Evolutionary conservation across 2,888 invertebrate genomes (phyloP).

Genomic region (Brachylomia viminalis): DNA sequence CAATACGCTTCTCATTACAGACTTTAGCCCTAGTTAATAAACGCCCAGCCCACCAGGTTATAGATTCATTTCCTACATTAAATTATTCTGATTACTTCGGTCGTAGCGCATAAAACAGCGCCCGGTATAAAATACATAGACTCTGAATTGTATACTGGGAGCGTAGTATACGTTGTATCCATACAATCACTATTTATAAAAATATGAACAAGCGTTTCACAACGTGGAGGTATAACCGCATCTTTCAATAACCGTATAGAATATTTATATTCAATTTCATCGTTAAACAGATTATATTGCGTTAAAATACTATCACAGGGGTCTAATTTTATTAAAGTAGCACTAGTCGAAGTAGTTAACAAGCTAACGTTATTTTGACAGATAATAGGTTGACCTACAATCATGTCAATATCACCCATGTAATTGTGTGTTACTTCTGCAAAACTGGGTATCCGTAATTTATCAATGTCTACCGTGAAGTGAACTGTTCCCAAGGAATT

Average conservation of each 20-base stretch:
- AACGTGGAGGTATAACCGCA: neutral
- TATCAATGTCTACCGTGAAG: too few species aligned
- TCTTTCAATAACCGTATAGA: conserved; percentile 1
- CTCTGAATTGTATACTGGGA: neutral
- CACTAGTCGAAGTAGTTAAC: conserved; percentile 1
- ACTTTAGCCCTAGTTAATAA: neutral
- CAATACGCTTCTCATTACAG: neutral
- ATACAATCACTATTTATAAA: neutral
- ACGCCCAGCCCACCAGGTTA: neutral
- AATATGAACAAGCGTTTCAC: neutral
- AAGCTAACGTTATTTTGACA: neutral
- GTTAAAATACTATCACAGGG: conserved; percentile 3
- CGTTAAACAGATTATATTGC: neutral
- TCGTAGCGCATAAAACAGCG: neutral
- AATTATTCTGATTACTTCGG: neutral
- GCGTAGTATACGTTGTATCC: neutral
- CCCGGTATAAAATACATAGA: neutral
- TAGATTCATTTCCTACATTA: neutral
- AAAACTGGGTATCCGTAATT: too few species aligned
- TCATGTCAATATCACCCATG: too few species aligned
- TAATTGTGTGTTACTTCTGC: too few species aligned
- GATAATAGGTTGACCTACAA: neutral
- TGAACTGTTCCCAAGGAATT: neutral
- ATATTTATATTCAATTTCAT: neutral
- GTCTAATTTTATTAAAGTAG: neutral